phyloP scores from a whole-genome alignment of 2,888 invertebrate genomes.

The Drosophila macrospina region DNA sequence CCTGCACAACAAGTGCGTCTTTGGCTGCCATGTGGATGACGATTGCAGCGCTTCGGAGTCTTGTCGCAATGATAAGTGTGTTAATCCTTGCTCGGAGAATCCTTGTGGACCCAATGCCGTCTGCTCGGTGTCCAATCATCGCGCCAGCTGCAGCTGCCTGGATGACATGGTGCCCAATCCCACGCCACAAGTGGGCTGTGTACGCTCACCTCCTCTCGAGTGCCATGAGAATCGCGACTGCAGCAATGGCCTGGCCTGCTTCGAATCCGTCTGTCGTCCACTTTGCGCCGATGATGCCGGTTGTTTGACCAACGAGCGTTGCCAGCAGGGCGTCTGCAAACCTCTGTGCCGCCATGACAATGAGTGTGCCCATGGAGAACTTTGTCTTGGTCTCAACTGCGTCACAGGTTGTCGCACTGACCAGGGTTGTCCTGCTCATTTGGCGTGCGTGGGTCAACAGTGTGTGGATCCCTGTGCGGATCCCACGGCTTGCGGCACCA shows the following conservation, averaged over 20 bases:
- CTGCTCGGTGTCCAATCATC: constrained; percentile 92
- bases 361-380: constrained; percentile 94
- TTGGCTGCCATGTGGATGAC: constrained; percentile 94
- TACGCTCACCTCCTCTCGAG: constrained; percentile 91
- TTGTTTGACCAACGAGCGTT: constrained; percentile 92
- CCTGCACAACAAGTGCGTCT: constrained; percentile 92
- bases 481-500: constrained; percentile 93
- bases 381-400: constrained; percentile 93
- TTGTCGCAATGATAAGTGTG: constrained; percentile 92
- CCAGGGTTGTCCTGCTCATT: constrained; percentile 90
- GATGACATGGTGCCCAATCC: constrained; percentile 94
- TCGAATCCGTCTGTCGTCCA: constrained; percentile 90
- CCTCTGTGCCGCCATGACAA: constrained; percentile 93
- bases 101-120: constrained; percentile 95
- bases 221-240: constrained; percentile 93
- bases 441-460: constrained; percentile 92
- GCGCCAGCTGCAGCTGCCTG: constrained; percentile 92
- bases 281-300: constrained; percentile 91
- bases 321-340: constrained; percentile 91
- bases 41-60: constrained; percentile 94
- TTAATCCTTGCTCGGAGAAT: constrained; percentile 90
- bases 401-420: constrained; percentile 92
- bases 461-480: constrained; percentile 92
- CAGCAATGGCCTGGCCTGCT: constrained; percentile 89
- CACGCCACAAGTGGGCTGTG: constrained; percentile 94